These are phyloP conservation scores for Cladopsammia gracilis DNA, from an alignment of 64 coral and sea anemone species.

Conservation along the genomic window DNA sequence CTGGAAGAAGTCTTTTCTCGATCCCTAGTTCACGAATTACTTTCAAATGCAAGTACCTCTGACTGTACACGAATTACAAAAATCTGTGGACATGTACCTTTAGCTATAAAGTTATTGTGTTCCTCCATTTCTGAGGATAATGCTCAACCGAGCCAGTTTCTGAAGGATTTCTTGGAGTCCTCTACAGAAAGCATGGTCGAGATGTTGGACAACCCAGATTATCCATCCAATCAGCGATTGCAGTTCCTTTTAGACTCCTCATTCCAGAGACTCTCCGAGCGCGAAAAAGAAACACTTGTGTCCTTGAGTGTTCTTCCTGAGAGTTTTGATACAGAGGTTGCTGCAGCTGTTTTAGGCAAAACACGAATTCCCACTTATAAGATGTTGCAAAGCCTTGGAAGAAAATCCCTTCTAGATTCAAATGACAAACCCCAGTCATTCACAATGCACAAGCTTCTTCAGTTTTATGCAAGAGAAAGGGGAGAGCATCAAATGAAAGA, in stretches of 20 bases:
- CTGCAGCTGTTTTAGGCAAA: conserved; percentile 32
- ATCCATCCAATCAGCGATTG: neutral
- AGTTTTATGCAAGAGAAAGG: neutral
- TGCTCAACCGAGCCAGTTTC: neutral
- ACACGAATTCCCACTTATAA: neutral
- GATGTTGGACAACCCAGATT: conserved; percentile 20
- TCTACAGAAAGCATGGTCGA: neutral
- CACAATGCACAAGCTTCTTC: conserved; percentile 15
- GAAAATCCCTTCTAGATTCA: conserved; percentile 40
- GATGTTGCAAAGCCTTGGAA: conserved; percentile 1
- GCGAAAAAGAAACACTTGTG: conserved; percentile 22
- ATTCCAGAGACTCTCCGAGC: neutral
- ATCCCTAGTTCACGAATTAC: neutral
- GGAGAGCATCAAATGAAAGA: conserved; percentile 11
- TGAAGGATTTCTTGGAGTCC: neutral
- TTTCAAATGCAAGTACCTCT: neutral
- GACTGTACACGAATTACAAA: neutral
- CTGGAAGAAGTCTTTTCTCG: neutral
- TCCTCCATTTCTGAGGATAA: neutral
- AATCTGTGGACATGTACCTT: neutral
- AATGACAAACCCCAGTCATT: neutral
- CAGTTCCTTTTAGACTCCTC: neutral
- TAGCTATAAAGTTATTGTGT: neutral
- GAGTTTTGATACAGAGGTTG: conserved; percentile 17
- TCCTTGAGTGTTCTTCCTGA: conserved; percentile 17